phyloP scores from a whole-genome alignment of 1,140 invertebrate species.

The Apis dorsata region DNA sequence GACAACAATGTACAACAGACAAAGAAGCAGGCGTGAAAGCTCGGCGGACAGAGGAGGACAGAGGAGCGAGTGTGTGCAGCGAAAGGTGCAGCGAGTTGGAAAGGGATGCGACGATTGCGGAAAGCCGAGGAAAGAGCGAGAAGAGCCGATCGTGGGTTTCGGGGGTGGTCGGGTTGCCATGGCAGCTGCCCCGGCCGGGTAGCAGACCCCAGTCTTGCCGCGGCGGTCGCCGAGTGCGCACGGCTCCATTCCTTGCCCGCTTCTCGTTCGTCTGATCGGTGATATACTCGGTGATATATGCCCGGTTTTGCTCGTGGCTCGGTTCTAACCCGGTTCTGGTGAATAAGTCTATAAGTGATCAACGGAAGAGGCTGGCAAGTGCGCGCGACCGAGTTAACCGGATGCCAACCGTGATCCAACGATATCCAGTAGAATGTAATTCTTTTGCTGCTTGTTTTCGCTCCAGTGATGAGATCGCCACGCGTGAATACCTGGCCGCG shows the following conservation, averaged over 20 bases:
- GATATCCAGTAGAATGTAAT: conserved; percentile 29
- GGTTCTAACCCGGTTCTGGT: neutral
- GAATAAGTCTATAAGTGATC: conserved; percentile 28
- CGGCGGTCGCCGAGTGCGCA: conserved; percentile 67
- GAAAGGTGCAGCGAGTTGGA: conserved; percentile 1
- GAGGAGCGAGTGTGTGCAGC: conserved; percentile 12
- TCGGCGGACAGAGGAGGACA: neutral
- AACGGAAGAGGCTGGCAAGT: conserved; percentile 4
- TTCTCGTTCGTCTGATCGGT: neutral
- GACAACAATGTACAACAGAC: neutral
- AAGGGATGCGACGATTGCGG: conserved; percentile 28
- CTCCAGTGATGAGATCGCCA: neutral
- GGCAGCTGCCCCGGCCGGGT: conserved; percentile 77
- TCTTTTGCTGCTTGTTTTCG: conserved; percentile 3
- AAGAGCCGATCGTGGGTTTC: conserved; percentile 57
- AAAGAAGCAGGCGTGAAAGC: neutral
- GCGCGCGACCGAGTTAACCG: neutral
- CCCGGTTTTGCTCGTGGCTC: conserved; percentile 9
- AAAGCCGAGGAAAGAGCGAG: conserved; percentile 26
- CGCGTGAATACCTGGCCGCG: conserved; percentile 19
- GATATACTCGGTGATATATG: conserved; percentile 24
- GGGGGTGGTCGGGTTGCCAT: conserved; percentile 76
- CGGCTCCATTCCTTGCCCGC: conserved; percentile 44
- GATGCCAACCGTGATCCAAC: neutral
- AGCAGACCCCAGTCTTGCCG: conserved; percentile 75